These are phyloP conservation scores for Cheilosia scutellata DNA, from an alignment of 2,888 invertebrate species.

Conservation along the genomic window DNA sequence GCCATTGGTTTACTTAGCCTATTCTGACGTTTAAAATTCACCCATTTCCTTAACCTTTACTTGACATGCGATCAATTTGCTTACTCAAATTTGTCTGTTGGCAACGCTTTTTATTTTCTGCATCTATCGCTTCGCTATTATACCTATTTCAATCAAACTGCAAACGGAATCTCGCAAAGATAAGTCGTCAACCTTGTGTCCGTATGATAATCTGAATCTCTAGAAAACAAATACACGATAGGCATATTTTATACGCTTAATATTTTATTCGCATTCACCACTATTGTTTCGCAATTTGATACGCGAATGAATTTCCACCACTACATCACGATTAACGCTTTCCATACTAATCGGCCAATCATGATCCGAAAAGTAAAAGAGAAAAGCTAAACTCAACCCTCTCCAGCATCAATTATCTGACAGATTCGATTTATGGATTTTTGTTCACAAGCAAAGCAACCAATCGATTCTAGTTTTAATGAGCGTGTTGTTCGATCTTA, in stretches of 20 bases:
- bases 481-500: too few relatives aligned
- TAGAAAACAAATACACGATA: neutral
- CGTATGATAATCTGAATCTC: neutral
- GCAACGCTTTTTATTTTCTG: too few relatives aligned
- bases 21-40: too few relatives aligned
- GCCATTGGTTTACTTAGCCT: too few relatives aligned
- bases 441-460: too few relatives aligned
- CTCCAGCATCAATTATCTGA: neutral
- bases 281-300: conserved; percentile 31
- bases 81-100: too few relatives aligned
- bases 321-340: conserved; percentile 46
- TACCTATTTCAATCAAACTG: too few relatives aligned
- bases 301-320: conserved; percentile 37
- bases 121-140: too few relatives aligned
- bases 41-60: too few relatives aligned
- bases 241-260: conserved; percentile 15
- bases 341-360: conserved; percentile 60
- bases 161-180: neutral
- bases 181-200: neutral
- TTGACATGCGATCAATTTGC: too few relatives aligned
- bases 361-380: conserved; percentile 44
- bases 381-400: conserved; percentile 30
- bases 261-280: conserved; percentile 40
- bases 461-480: too few relatives aligned
- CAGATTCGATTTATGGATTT: too few relatives aligned